phyloP scores from a whole-genome alignment of 2,888 invertebrate genomes.

The Aphelenchoides bicaudatus region DNA sequence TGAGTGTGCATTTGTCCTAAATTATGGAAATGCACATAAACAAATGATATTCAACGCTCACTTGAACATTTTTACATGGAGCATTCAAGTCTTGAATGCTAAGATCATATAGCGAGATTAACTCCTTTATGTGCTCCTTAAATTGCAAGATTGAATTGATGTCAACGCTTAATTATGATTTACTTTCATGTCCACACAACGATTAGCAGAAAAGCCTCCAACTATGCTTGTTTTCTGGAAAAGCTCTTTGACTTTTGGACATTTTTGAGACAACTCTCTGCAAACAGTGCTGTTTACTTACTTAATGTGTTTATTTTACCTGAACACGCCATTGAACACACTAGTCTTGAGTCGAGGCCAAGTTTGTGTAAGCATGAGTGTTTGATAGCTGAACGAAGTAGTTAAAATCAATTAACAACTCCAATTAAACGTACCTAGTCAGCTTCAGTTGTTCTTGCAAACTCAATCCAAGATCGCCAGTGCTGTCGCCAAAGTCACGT shows the following conservation, averaged over 20 bases:
- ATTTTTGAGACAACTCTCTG: constrained; percentile 28
- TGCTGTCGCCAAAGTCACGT: constrained; percentile 20
- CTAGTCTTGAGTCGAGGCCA: constrained; percentile 49
- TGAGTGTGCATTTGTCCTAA: constrained; percentile 47
- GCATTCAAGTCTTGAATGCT: constrained; percentile 47
- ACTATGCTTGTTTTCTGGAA: constrained; percentile 59
- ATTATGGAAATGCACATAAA: constrained; percentile 6
- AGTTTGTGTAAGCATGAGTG: constrained; percentile 46
- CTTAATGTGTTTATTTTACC: constrained; percentile 27
- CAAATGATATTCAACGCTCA: constrained; percentile 6
- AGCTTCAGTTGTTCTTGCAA: constrained; percentile 33
- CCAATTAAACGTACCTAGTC: constrained; percentile 29
- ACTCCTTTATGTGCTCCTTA: constrained; percentile 42
- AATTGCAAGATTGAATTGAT: constrained; percentile 11
- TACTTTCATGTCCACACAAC: constrained; percentile 45
- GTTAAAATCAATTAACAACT: constrained; percentile 6
- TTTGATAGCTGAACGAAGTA: constrained; percentile 49
- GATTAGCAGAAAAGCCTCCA: constrained; percentile 46
- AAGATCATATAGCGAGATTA: constrained; percentile 50
- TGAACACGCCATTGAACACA: constrained; percentile 50
- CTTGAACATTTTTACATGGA: constrained; percentile 46
- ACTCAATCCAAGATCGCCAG: constrained; percentile 29
- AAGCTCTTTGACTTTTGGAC: constrained; percentile 41
- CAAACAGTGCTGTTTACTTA: neutral
- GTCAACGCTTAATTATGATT: too few species aligned